A percentile compares a stretch with the other conserved stretches of the same genome.
Evolutionary conservation across 2,797 vertebrate species (phyloP).

Genomic region (Acipenser transmontanus): DNA sequence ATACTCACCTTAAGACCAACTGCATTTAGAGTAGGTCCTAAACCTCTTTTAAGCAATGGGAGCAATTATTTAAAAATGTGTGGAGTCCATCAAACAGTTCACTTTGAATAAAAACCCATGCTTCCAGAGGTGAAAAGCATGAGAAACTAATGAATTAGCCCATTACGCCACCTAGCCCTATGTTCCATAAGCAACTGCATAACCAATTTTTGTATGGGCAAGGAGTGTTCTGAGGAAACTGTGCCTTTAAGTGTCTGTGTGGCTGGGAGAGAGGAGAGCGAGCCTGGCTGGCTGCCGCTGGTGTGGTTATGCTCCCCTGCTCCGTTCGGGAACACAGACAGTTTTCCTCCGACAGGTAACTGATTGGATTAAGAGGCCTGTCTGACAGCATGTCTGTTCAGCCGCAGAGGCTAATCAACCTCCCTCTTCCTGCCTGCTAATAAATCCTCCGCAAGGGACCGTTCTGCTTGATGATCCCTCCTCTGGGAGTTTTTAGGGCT

Average conservation of each 20-base stretch:
- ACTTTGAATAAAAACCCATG: no score
- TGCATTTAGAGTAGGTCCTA: no score
- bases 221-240: neutral
- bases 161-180: no score
- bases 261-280: neutral
- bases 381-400: constrained; percentile 66
- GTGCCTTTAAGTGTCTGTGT: neutral
- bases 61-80: no score
- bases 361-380: constrained; percentile 64
- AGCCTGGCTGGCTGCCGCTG: neutral
- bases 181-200: no score
- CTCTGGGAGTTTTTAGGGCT: constrained; percentile 64
- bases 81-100: no score
- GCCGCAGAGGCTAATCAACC: constrained; percentile 62
- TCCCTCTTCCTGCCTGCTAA: constrained; percentile 67
- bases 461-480: constrained; percentile 68
- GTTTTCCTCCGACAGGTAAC: constrained; percentile 56
- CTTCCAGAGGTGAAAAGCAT: no score
- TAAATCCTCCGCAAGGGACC: constrained; percentile 63
- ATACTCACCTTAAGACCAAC: no score
- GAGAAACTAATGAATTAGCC: no score
- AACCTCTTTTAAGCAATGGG: no score
- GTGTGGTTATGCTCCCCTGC: constrained; percentile 21
- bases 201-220: no score
- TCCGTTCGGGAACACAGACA: constrained; percentile 30